phyloP scores from a whole-genome alignment of 2,888 invertebrate species.

The Siphlonurus alternatus region DNA sequence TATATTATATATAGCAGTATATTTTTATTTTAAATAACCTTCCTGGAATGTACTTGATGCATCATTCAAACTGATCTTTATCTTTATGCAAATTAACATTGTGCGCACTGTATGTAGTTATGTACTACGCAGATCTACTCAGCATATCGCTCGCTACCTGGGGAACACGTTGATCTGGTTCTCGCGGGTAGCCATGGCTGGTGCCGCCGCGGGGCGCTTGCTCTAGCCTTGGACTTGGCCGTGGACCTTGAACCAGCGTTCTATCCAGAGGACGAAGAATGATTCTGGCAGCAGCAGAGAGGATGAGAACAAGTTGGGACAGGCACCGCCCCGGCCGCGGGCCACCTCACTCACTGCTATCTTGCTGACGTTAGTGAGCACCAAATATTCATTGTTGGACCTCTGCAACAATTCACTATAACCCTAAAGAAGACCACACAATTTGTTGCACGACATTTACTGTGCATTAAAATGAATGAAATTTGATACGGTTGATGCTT shows the following conservation, averaged over 20 bases:
- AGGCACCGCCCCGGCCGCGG: background rate
- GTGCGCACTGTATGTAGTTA: background rate
- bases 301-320: background rate
- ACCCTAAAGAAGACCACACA: background rate
- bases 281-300: background rate
- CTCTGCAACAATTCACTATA: background rate
- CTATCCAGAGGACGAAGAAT: background rate
- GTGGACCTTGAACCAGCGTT: background rate
- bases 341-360: background rate
- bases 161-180: background rate
- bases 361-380: background rate
- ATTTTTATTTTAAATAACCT: background rate
- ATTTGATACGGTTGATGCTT: no score
- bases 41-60: background rate
- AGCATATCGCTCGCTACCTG: background rate
- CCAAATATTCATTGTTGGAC: background rate
- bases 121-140: background rate
- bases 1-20: no score
- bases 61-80: background rate
- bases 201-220: background rate
- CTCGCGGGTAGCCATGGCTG: background rate
- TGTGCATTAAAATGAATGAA: no score
- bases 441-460: background rate
- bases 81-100: background rate
- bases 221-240: slow-evolving; percentile 3